A percentile compares a stretch with the other conserved stretches of the same genome.
phyloP scores from a whole-genome alignment of 1,140 invertebrate genomes.

The Marisa cornuarietis region DNA sequence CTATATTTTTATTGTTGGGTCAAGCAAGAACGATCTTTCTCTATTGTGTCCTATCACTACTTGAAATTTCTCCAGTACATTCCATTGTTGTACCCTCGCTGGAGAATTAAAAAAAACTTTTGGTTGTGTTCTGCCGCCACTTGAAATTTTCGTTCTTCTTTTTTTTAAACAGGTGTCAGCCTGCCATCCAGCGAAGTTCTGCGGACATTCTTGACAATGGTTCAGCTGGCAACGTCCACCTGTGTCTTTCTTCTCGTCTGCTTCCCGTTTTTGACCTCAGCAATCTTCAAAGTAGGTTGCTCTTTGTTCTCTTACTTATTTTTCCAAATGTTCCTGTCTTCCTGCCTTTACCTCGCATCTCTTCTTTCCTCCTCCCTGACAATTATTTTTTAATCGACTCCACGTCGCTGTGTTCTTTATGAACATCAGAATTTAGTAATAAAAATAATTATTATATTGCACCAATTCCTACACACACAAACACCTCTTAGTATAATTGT shows the following conservation, averaged over 20 bases:
- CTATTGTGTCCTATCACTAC: too few relatives aligned
- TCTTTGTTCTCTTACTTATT: not conserved
- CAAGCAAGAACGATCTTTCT: too few relatives aligned
- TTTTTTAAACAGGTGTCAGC: not conserved
- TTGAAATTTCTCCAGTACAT: too few relatives aligned
- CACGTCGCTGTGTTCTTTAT: too few relatives aligned
- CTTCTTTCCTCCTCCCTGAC: not conserved
- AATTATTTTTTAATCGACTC: too few relatives aligned
- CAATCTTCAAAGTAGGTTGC: not conserved
- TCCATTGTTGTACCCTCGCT: not conserved
- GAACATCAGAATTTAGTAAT: too few relatives aligned
- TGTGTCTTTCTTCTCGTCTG: slow-evolving; percentile 3
- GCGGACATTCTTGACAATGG: not conserved
- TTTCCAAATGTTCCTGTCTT: not conserved
- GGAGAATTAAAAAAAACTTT: not conserved
- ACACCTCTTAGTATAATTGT: too few relatives aligned
- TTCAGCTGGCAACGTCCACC: not conserved
- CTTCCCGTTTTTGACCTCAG: not conserved
- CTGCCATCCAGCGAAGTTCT: not conserved
- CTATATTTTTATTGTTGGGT: too few relatives aligned
- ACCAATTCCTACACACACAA: too few relatives aligned
- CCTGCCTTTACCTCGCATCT: not conserved
- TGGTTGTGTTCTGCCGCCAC: not conserved
- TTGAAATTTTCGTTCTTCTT: not conserved
- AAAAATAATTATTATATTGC: too few relatives aligned